Conservation (phyloP, 2,797 vertebrate genomes). For the Labeo calbasu region DNA sequence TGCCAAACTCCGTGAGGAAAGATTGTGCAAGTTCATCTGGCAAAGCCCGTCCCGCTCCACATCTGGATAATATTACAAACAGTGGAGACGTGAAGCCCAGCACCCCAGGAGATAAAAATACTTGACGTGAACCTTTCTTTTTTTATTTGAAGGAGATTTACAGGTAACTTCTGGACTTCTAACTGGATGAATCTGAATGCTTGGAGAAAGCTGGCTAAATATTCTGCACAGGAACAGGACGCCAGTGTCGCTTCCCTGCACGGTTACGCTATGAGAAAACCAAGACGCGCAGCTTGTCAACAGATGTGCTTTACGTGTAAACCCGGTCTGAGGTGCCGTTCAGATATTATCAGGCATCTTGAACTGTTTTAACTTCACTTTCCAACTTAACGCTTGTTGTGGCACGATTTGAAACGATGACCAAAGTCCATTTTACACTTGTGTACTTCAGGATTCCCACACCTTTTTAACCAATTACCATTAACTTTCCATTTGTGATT, state of each 20-base stretch:
- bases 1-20: constrained; percentile 72
- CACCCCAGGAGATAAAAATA: constrained; percentile 74
- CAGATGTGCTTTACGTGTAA: constrained; percentile 56
- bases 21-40: constrained; percentile 85
- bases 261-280: constrained; percentile 18
- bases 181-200: neutral
- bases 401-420: neutral
- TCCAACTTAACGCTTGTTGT: neutral
- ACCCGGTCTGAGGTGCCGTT: neutral
- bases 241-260: neutral
- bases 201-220: neutral
- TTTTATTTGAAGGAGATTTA: constrained; percentile 40
- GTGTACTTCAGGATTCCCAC: neutral
- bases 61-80: constrained; percentile 83
- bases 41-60: constrained; percentile 70
- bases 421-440: neutral
- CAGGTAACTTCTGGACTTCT: constrained; percentile 19
- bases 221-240: neutral
- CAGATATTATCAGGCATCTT: constrained; percentile 23
- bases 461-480: neutral
- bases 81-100: constrained; percentile 73
- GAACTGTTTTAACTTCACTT: constrained; percentile 4
- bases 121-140: constrained; percentile 67
- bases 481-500: neutral
- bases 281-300: constrained; percentile 55